These are phyloP conservation scores for Malacoraja senta DNA, from an alignment of 2,797 vertebrate species.

Conservation along the genomic window DNA sequence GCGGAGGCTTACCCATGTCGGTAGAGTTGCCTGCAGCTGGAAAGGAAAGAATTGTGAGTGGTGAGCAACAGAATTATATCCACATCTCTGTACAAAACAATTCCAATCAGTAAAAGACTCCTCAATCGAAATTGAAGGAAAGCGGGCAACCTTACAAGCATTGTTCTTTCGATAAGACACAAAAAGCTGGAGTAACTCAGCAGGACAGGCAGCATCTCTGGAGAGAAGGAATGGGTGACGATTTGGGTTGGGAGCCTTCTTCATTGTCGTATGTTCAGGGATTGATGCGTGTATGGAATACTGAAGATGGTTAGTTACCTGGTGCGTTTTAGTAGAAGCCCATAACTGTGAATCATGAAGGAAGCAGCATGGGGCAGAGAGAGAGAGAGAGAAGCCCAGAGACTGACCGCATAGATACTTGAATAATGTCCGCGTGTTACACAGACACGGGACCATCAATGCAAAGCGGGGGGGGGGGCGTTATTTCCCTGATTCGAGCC, in stretches of 20 bases:
- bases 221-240: too few species aligned
- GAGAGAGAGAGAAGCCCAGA: not conserved
- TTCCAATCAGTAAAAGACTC: not conserved
- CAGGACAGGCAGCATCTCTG: too few species aligned
- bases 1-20: slow-evolving; percentile 5
- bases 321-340: not conserved
- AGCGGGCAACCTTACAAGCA: not conserved
- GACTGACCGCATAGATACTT: not conserved
- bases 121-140: not conserved
- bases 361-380: not conserved
- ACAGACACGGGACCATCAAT: not conserved
- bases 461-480: not conserved
- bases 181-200: too few species aligned
- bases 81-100: not conserved
- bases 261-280: too few species aligned
- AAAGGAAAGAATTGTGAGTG: not conserved
- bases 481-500: not conserved
- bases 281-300: too few species aligned
- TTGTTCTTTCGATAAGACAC: not conserved
- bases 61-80: not conserved
- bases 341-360: not conserved
- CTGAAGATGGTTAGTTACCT: not conserved
- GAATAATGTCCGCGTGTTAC: not conserved
- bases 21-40: slow-evolving; percentile 22
- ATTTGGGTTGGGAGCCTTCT: too few species aligned